Conservation (phyloP, 2,113 vertebrate genomes). For the Onychorhynchus coronatus region DNA sequence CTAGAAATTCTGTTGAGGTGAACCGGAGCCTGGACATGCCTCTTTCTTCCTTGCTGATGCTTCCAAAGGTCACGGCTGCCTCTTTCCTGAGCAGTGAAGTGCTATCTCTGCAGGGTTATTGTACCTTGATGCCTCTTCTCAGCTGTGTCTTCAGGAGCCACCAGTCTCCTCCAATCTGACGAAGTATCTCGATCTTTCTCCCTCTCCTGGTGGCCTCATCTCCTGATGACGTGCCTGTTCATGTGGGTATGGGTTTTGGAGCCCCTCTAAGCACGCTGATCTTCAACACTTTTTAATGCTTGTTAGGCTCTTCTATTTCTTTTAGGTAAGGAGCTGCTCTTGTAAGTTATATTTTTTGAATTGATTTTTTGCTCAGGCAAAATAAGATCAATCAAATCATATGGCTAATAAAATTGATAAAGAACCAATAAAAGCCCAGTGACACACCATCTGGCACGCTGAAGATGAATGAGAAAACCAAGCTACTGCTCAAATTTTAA, state of each 20-base stretch:
- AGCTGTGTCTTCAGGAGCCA: neutral
- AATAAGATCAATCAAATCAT: constrained; percentile 77
- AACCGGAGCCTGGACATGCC: neutral
- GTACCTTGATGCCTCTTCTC: neutral
- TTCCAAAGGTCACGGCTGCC: neutral
- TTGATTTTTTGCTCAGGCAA: constrained; percentile 68
- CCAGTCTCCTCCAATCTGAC: neutral
- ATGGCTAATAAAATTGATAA: constrained; percentile 76
- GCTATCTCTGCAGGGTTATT: neutral
- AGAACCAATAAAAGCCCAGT: constrained; percentile 61
- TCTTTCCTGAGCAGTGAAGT: rapidly evolving
- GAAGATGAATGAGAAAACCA: constrained; percentile 53
- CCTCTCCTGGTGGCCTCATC: neutral
- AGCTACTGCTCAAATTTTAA: constrained; percentile 7
- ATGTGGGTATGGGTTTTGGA: neutral
- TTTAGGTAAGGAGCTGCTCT: constrained; percentile 34
- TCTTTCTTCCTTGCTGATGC: neutral
- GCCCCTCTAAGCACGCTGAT: neutral
- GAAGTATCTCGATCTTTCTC: neutral
- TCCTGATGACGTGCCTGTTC: neutral
- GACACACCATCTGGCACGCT: constrained; percentile 12
- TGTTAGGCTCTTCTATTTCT: constrained; percentile 16
- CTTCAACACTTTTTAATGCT: neutral
- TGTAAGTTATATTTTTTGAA: constrained; percentile 54
- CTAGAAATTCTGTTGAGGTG: neutral